Conservation (phyloP, 2,797 vertebrate species). For the Eupleurogrammus muticus region DNA sequence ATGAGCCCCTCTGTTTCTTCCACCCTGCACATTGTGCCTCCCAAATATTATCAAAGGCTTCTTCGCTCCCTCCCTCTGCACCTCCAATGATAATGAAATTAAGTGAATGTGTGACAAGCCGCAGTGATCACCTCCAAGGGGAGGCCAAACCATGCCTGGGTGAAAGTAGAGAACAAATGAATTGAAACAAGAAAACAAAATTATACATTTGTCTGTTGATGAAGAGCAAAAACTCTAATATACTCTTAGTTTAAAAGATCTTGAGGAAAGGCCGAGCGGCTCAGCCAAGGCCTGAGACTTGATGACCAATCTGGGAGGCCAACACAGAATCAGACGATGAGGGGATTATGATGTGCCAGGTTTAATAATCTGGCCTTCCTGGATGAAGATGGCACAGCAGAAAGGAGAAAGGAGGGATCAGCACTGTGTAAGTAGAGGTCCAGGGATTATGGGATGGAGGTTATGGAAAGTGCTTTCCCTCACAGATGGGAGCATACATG, state of each 20-base stretch:
- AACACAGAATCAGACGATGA: constrained; percentile 60
- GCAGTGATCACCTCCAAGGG: constrained; percentile 41
- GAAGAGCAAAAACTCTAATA: constrained; percentile 28
- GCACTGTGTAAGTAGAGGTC: constrained; percentile 67
- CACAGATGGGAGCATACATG: constrained; percentile 49
- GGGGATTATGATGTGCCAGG: constrained; percentile 72
- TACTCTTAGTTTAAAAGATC: constrained; percentile 31
- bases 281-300: constrained; percentile 45
- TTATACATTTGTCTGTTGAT: too few relatives aligned
- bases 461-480: constrained; percentile 46
- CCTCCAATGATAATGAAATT: constrained; percentile 56
- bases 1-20: constrained; percentile 56
- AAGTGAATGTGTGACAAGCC: constrained; percentile 53
- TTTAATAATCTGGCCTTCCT: constrained; percentile 70
- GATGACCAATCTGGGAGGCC: constrained; percentile 66
- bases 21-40: constrained; percentile 46
- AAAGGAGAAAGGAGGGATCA: constrained; percentile 68
- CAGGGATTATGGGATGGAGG: constrained; percentile 72
- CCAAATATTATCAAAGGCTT: constrained; percentile 71
- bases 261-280: constrained; percentile 36
- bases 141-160: constrained; percentile 5
- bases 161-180: background rate
- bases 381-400: constrained; percentile 61
- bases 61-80: constrained; percentile 30
- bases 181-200: background rate